These are phyloP conservation scores for Gadus macrocephalus DNA, from an alignment of 2,113 vertebrate genomes.

Conservation along the genomic window DNA sequence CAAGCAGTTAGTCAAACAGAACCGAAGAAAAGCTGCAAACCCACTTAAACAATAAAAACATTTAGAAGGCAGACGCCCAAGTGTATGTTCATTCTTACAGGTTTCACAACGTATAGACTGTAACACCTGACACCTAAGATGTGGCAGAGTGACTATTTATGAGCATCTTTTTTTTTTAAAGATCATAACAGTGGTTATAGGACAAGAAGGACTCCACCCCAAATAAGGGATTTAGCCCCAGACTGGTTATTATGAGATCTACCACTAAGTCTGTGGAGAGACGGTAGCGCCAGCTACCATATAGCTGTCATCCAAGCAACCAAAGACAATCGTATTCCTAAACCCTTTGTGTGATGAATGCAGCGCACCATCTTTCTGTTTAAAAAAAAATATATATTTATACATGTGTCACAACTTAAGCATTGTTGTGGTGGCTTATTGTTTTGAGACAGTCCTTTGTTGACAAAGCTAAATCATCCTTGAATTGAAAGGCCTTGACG, in stretches of 20 bases:
- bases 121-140: conserved; percentile 29
- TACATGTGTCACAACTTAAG: too few species aligned
- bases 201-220: conserved; percentile 63
- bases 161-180: conserved; percentile 52
- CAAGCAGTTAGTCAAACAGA: not conserved
- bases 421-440: too few species aligned
- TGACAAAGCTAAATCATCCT: too few species aligned
- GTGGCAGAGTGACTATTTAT: conserved; percentile 48
- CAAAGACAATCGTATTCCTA: too few species aligned
- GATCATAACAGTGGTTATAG: conserved; percentile 65
- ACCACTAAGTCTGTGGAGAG: conserved; percentile 30
- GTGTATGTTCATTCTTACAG: conserved; percentile 7
- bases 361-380: too few species aligned
- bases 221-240: conserved; percentile 63
- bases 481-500: too few species aligned
- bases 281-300: conserved; percentile 33
- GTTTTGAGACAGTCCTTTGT: too few species aligned
- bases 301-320: too few species aligned
- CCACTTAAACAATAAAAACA: not conserved
- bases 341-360: too few species aligned
- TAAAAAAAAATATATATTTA: too few species aligned
- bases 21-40: conserved; percentile 2
- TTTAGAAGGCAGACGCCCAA: conserved; percentile 3
- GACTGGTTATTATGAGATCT: conserved; percentile 64
- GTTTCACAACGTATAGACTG: conserved; percentile 18